A percentile compares a stretch with the other conserved stretches of the same genome.
These are phyloP conservation scores for Engraulis encrasicolus DNA, from an alignment of 2,113 vertebrate species.

Conservation along the genomic window DNA sequence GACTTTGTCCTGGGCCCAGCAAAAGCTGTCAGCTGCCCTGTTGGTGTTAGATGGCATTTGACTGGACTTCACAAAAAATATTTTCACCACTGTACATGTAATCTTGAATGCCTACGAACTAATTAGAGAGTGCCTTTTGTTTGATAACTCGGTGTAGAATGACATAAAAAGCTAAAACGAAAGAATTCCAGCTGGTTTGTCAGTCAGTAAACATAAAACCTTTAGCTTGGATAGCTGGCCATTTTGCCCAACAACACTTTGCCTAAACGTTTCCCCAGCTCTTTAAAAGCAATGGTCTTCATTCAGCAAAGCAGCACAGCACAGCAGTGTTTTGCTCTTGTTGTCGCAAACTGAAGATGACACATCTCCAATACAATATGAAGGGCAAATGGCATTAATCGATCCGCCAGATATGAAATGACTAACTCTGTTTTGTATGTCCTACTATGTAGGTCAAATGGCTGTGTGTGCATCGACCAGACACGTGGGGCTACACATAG, in stretches of 20 bases:
- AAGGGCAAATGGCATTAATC: slow-evolving; percentile 72
- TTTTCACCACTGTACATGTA: no score
- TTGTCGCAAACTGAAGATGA: slow-evolving; percentile 52
- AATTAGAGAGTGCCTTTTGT: no score
- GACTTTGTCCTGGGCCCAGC: no score
- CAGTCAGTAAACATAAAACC: background rate
- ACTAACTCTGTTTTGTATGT: slow-evolving; percentile 57
- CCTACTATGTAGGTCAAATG: slow-evolving; percentile 70
- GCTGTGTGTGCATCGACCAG: slow-evolving; percentile 66
- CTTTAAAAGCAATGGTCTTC: background rate
- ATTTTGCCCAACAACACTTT: background rate
- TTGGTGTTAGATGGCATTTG: no score
- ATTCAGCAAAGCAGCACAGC: background rate
- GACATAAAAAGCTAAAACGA: no score
- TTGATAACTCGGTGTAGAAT: no score
- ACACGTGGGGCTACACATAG: slow-evolving; percentile 62
- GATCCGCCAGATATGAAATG: slow-evolving; percentile 69
- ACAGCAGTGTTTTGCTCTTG: background rate
- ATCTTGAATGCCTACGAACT: no score
- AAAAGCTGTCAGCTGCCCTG: no score
- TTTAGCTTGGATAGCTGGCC: background rate
- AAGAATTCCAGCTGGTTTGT: no score
- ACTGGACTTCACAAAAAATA: no score
- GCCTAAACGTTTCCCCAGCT: background rate
- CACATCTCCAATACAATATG: slow-evolving; percentile 73